Evolutionary conservation across 2,888 invertebrate species (phyloP).

Genomic region (Oasisia sp.): DNA sequence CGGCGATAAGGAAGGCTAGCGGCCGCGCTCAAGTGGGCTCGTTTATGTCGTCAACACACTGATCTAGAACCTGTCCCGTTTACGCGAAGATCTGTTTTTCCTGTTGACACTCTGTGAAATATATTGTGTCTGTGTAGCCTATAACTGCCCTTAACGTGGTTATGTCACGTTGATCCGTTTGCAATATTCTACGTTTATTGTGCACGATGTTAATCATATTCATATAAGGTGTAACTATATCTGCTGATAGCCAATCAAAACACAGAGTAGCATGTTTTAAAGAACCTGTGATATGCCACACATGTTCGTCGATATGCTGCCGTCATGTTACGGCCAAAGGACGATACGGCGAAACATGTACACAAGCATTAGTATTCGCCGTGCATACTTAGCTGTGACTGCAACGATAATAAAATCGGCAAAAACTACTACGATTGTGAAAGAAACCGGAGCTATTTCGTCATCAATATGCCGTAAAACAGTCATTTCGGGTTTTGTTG

Average conservation of each 20-base stretch:
- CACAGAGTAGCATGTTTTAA: not conserved
- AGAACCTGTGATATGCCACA: not conserved
- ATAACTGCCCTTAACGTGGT: not conserved
- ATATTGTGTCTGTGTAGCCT: not conserved
- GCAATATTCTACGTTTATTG: not conserved
- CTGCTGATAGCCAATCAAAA: not conserved
- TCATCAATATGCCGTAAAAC: not conserved
- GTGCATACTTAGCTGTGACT: not conserved
- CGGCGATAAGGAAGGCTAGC: not conserved
- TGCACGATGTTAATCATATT: not conserved
- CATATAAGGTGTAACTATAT: not conserved
- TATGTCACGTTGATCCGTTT: not conserved
- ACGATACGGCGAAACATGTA: too few species aligned
- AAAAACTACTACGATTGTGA: not conserved
- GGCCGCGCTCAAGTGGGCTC: not conserved
- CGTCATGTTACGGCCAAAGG: too few species aligned
- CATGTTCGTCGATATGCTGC: too few species aligned
- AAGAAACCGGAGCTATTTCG: not conserved
- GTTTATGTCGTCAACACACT: not conserved
- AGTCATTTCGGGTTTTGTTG: not conserved
- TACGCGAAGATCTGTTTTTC: not conserved
- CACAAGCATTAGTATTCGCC: not conserved
- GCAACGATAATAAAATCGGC: not conserved
- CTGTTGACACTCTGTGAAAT: not conserved
- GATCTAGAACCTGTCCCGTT: not conserved